phyloP scores from a whole-genome alignment of 2,888 invertebrate species.

The Brachylomia viminalis region DNA sequence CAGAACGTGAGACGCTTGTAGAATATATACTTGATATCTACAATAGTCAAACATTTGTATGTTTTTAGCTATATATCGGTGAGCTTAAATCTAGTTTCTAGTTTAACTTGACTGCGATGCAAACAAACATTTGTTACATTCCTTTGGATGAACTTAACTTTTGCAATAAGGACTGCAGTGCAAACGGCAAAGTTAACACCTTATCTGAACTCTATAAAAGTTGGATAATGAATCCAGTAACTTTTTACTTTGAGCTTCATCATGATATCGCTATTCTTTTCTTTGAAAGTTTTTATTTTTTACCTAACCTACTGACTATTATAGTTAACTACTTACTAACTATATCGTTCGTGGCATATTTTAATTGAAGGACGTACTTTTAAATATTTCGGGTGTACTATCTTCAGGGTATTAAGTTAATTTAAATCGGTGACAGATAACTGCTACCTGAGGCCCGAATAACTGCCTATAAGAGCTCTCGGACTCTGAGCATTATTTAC shows the following conservation, averaged over 20 bases:
- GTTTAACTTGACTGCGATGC: constrained; percentile 45
- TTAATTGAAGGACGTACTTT: neutral
- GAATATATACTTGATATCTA: constrained; percentile 16
- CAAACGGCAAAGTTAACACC: constrained; percentile 54
- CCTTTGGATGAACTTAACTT: constrained; percentile 63
- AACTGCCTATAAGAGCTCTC: neutral
- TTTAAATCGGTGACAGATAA: neutral
- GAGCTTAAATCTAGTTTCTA: constrained; percentile 44
- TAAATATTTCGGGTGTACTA: too few species aligned
- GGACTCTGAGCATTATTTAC: neutral
- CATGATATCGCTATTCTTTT: constrained; percentile 14
- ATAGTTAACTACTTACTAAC: neutral
- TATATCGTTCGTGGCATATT: neutral
- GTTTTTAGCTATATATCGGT: constrained; percentile 10
- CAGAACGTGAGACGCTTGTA: constrained; percentile 19
- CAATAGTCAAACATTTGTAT: constrained; percentile 10
- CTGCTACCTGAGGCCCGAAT: neutral
- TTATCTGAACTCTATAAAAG: constrained; percentile 58
- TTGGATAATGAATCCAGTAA: constrained; percentile 52
- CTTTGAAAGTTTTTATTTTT: constrained; percentile 5
- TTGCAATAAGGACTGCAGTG: constrained; percentile 66
- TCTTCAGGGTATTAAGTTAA: neutral
- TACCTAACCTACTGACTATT: too few species aligned
- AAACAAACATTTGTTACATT: constrained; percentile 49
- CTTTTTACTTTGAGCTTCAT: constrained; percentile 28